Evolutionary conservation across 2,113 vertebrate species (phyloP), one percentile per base, ranked within the genome.

Genomic region (Nematolebias whitei): DNA sequence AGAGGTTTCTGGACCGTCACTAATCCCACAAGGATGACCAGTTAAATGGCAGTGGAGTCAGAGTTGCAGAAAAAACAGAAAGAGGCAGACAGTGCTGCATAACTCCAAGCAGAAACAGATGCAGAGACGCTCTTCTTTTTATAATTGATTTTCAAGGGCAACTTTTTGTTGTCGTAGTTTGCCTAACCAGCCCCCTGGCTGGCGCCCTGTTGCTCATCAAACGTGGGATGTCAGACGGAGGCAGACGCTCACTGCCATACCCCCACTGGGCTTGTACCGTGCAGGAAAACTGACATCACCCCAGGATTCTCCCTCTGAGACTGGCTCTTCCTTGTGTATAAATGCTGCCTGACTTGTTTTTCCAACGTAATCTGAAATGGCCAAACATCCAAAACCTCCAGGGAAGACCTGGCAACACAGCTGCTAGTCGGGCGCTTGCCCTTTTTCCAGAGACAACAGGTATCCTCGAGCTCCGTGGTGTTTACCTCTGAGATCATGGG

Each of bases 131-230:
- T 87, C 76, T 61, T 59, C 79, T 86, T 88, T 85, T 92, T 90
- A 83, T 90, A 93, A 93, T 92, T 92, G 90, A 94, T 94, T 91
- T 93, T 91, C 88, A 92, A 91, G 88, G 91, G 84, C 86, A 87
- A 63, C 70, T 63, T 88, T 78, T 89, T 91, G 87, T 91, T 90
- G 89, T 91, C 91, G 89, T 71, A 89, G 90, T 87, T 86, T 85
- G 87, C 84, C 88, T 91, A 92, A 94, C 84, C 64, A 93, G 88
- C 65, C 70, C 69, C 68, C 52, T n/a, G 88, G 58, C 90, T 87
- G 90, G 90, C 80, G 79, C 89, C 87, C 83, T 77, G 75, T 72
- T 79, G 82, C 89, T 87, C 59, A 35, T 90, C 83, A 85, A 86
- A 74, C 65, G n/a, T 35, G 16, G 59, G 70, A 78, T 63, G 81